A percentile compares a stretch with the other conserved stretches of the same genome.
These are phyloP conservation scores for Philopedon plagiatum DNA, from an alignment of 2,888 invertebrate genomes.

Conservation along the genomic window DNA sequence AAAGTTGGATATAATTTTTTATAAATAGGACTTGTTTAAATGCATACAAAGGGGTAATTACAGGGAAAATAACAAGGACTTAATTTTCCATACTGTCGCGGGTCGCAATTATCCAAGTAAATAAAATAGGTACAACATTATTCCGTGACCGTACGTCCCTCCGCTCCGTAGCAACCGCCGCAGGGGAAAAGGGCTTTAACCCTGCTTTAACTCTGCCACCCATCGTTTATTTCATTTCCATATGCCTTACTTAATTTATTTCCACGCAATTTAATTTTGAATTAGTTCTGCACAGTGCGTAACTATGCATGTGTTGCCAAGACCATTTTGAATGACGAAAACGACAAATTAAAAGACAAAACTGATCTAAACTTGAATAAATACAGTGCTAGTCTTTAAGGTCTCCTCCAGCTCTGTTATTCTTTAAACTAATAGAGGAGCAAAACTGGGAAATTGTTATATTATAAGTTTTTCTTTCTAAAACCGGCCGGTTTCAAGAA, in stretches of 20 bases:
- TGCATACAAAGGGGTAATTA: slow-evolving; percentile 2
- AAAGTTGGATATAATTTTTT: neutral
- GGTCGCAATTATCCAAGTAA: slow-evolving; percentile 4
- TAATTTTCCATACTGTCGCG: slow-evolving; percentile 1
- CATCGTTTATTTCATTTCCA: slow-evolving; percentile 46
- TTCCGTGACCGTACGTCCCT: slow-evolving; percentile 30
- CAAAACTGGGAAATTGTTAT: too few relatives aligned
- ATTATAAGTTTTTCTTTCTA: too few relatives aligned
- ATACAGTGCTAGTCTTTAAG: too few relatives aligned
- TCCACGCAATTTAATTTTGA: slow-evolving; percentile 44
- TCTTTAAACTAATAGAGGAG: too few relatives aligned
- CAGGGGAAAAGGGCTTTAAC: slow-evolving; percentile 32
- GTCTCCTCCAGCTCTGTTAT: too few relatives aligned
- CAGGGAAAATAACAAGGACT: slow-evolving; percentile 4
- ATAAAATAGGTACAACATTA: neutral
- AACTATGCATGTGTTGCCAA: neutral
- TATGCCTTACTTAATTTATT: slow-evolving; percentile 45
- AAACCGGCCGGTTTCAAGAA: too few relatives aligned
- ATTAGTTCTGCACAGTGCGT: slow-evolving; percentile 26
- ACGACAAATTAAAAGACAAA: neutral
- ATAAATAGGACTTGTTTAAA: neutral
- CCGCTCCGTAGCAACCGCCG: neutral
- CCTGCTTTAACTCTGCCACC: slow-evolving; percentile 9
- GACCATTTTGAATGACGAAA: neutral
- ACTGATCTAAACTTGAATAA: too few relatives aligned